Conservation (phyloP, 1,140 invertebrate genomes). For the Catajapyx aquilonaris region DNA sequence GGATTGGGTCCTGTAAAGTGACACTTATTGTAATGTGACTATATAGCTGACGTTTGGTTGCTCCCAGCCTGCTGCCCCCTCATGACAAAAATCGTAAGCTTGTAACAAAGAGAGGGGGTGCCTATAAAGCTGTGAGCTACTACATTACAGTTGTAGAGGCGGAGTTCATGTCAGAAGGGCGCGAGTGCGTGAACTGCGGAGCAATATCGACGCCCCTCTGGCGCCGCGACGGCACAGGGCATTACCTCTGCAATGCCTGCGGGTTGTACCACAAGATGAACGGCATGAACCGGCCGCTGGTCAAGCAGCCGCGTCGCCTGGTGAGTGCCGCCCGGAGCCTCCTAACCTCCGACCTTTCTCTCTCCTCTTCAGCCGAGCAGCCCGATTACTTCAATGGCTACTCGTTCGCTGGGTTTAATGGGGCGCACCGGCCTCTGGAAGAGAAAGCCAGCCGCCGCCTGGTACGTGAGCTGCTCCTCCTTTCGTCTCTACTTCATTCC, state of each 20-base stretch:
- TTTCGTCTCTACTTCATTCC: too few relatives aligned
- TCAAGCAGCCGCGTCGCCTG: slow-evolving; percentile 72
- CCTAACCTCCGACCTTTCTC: background rate
- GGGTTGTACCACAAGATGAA: slow-evolving; percentile 92
- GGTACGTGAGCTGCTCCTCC: background rate
- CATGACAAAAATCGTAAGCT: too few relatives aligned
- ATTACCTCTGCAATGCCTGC: slow-evolving; percentile 97
- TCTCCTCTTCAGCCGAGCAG: background rate
- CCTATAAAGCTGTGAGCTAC: too few relatives aligned
- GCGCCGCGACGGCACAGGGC: slow-evolving; percentile 84
- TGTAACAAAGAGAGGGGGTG: too few relatives aligned
- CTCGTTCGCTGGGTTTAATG: background rate
- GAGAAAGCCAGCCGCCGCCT: background rate
- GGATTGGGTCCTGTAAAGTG: too few relatives aligned
- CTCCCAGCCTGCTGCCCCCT: too few relatives aligned
- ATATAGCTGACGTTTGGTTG: too few relatives aligned
- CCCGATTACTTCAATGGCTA: background rate
- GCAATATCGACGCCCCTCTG: slow-evolving; percentile 87
- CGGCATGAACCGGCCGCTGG: slow-evolving; percentile 72
- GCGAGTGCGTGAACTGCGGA: slow-evolving; percentile 93
- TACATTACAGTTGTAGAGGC: background rate
- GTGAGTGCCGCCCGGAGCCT: slow-evolving; percentile 35
- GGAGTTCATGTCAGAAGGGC: slow-evolving; percentile 36
- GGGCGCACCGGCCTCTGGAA: background rate
- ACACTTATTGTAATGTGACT: too few relatives aligned